Base-by-base conservation (phyloP, 2,888 invertebrate species). In the Hemithea aestivaria region DNA sequence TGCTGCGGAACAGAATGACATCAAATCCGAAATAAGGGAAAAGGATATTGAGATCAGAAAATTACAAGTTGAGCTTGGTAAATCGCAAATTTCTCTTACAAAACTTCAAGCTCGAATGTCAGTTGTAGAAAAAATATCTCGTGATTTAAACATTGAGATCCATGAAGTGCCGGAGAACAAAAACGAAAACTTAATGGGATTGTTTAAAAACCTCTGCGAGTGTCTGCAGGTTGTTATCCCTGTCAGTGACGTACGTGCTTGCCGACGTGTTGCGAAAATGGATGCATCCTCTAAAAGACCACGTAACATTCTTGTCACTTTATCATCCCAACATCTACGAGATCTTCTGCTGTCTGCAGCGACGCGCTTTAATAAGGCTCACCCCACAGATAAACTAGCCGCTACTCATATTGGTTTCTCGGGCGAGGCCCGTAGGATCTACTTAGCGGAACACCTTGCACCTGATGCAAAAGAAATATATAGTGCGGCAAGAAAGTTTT, bases 291-390 rank as follows among this genome's bases (percentile, higher is more conserved):
- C 48, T 0, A 35, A 41, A 1, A 28, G 52, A 21, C 48, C 49
- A 4, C 25, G 47, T 2, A 42, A 42, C 12, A 37, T 37, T n/a
- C n/a, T n/a, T n/a, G n/a, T n/a, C n/a, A n/a, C 37, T 4, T 10
- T 45, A 0, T 32, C 42, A 3, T 38, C 39, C 1, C 40, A 33
- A n/a, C 31, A 38, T 8, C 21, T 37, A 2, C 43, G 53, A 1
- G 53, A 53, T 22, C n/a, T 7, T n/a, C 1, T 53, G 0, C 9
- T 53, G 6, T 50, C 53, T 6, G 16, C 40, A 5, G 38, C 32
- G 1, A 22, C 32, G 7, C 29, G 50, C 5, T 50, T 24, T 35
- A 53, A 53, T 20, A 50, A 48, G 20, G 25, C 27, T 6, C 28
- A 48, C 8, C 8, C 28, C 0, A 24, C 21, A 6, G 10, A 33